phyloP scores from a whole-genome alignment of 2,113 vertebrate genomes.

The human region GRCh38 chrX:72430001-72430500 shows the following conservation, averaged over 20 bases:
- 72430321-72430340: background rate
- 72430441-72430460: constrained; percentile 31
- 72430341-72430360: constrained; percentile 36
- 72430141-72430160: background rate
- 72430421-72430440: constrained; percentile 10
- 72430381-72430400: background rate
- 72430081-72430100: constrained; percentile 35
- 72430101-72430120: constrained; percentile 29
- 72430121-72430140: background rate
- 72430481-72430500: constrained; percentile 45
- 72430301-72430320: background rate
- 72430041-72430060: constrained; percentile 59
- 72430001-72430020: constrained; percentile 7
- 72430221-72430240: background rate
- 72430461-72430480: constrained; percentile 47
- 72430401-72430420: constrained; percentile 50
- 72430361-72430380: constrained; percentile 4
- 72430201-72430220: background rate
- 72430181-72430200: background rate
- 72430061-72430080: background rate
- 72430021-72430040: constrained; percentile 51
- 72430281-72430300: background rate
- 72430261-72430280: constrained; percentile 24
- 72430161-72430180: constrained; percentile 35
- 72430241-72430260: constrained; percentile 9